phyloP scores from a whole-genome alignment of 2,113 vertebrate species.

The Zingel zingel region DNA sequence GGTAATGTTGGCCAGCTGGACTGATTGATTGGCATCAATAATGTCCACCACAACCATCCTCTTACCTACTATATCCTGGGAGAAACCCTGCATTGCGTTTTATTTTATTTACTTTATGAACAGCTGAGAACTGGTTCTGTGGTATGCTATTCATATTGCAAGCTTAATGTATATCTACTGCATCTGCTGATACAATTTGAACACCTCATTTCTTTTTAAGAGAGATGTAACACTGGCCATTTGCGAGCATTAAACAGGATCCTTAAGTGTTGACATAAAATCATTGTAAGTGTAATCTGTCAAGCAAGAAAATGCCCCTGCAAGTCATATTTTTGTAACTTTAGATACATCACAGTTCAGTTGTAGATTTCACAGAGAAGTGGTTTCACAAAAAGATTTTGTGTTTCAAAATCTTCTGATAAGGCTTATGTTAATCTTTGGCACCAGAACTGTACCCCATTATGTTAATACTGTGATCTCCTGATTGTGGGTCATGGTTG shows the following conservation, averaged over 20 bases:
- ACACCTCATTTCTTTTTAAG: neutral
- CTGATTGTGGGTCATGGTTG: slow-evolving; percentile 29
- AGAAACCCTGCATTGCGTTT: neutral
- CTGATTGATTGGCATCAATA: too few relatives aligned
- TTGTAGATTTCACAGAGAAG: neutral
- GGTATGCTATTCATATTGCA: neutral
- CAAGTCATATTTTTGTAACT: neutral
- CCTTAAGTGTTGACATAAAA: neutral
- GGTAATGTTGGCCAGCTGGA: too few relatives aligned
- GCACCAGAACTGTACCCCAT: neutral
- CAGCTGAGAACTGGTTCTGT: neutral
- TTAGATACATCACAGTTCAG: neutral
- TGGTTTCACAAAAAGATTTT: slow-evolving; percentile 16
- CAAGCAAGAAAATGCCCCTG: neutral
- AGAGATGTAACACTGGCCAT: neutral
- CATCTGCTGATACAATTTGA: neutral
- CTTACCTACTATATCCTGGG: too few relatives aligned
- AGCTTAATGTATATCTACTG: neutral
- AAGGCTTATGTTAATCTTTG: slow-evolving; percentile 10
- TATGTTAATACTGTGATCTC: slow-evolving; percentile 26
- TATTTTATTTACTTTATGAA: too few relatives aligned
- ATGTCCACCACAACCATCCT: too few relatives aligned
- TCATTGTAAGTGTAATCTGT: neutral
- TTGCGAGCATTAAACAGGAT: neutral
- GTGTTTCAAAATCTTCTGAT: neutral